Base-by-base conservation (phyloP, 2,888 invertebrate genomes). In the Rhingia rostrata region DNA sequence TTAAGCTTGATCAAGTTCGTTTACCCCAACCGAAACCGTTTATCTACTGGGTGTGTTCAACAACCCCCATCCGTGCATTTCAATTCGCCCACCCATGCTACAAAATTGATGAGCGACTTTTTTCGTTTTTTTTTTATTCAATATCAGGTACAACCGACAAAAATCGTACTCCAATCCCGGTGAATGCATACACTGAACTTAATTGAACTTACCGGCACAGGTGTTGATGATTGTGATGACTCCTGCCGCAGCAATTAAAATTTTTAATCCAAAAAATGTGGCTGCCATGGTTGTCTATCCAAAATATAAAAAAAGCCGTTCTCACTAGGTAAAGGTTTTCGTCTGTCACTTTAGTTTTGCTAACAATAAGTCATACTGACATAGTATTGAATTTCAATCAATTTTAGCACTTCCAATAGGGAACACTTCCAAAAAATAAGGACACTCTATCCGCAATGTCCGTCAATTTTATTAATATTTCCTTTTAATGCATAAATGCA, bases 131-230 rank as follows among this genome's bases (percentile, higher is more conserved):
- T n/a, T n/a, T n/a, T 49, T 35, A 75, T 72, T 82, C 77, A 82
- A 72, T 77, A 77, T 77, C 82, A 82, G 14, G 78, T 78, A 14
- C 78, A 75, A 64, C 63, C 72, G 53, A 51, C 35, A 43, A 80
- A 78, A 72, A 32, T 10, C 9, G 9, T 9, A n/a, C 41, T 45
- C 9, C 32, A 37, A 6, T 49, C 70, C n/a, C 14, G 37, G 14
- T 61, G 66, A 45, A 12, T 72, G 58, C 49, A 73, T 67, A 22
- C 22, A 22, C 22, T 66, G 75, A 81, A 75, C 72, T 80, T 64
- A 22, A 86, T 78, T 67, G 80, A 54, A 87, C 88, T 88, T 86
- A 88, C 88, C 88, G 80, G 75, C 86, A 72, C 88, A 87, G 86
- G 86, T 87, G 83, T 81, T 73, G 60, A 78, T 82, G 80, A 69